Base-by-base conservation (phyloP, 2,888 invertebrate species). In the Lymantria dispar region DNA sequence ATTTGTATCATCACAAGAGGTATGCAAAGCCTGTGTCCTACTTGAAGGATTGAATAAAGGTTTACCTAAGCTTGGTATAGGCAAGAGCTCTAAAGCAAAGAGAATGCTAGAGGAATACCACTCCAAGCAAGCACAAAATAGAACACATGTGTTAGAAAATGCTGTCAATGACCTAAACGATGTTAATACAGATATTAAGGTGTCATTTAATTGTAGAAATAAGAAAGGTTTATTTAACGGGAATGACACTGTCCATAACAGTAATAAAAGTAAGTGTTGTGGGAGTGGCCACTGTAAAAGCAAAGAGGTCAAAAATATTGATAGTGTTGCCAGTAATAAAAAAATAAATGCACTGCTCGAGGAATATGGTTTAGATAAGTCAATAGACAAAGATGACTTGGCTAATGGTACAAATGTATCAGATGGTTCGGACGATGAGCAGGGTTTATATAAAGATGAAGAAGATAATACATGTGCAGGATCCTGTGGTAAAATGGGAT, bases 1-100 rank as follows among this genome's bases (percentile, higher is more conserved):
- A 30, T 99, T 96, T 83, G 95, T 96, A 0, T 96, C 97, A 0
- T 99, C 99, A 57, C 98, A 99, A 78, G 94, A 95, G 68, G 93
- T 99, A 3, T 99, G 99, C 82, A 99, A 99, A 83, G 99, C 99
- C 0, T 99, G 99, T 81, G 94, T 98, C 0, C 92, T 99, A 51
- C 88, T 99, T 5, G 98, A 99, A 89, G 99, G 99, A 0, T 92
- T 99, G 1, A 99, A 99, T 83, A 94, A 96, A 85, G 99, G 99
- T 1, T 84, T 98, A 43, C 98, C 99, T 0, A 95, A 95, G 80
- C 92, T 98, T 43, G 98, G 97, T n/a, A 95, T 98, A 33, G 97
- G 97, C 2, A 98, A 98, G 82, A 95, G 95, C 49, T 96, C 95
- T n/a, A 95, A 95, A 78, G 95, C 94, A 0, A 95, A 95, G 63